These are phyloP conservation scores for Ophioderma brevispina DNA, from an alignment of 35 echinoderm and acorn worm species.

Conservation along the genomic window DNA sequence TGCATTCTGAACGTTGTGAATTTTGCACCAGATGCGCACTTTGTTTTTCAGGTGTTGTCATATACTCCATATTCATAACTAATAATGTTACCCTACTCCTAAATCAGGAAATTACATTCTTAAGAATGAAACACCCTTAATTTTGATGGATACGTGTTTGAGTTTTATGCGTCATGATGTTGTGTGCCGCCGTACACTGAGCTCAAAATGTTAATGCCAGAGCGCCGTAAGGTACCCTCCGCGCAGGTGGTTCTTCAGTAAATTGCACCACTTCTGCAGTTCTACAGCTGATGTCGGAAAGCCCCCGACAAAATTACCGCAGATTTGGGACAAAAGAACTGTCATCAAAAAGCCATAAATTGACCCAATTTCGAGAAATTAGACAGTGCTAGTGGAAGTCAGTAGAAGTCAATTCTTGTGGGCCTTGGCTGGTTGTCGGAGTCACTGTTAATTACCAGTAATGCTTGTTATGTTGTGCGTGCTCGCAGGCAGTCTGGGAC, in stretches of 20 bases:
- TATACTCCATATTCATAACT: background rate
- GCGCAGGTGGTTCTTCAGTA: background rate
- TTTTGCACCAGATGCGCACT: background rate
- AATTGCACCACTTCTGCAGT: background rate
- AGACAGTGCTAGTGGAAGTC: background rate
- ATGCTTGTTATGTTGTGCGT: background rate
- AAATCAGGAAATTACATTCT: background rate
- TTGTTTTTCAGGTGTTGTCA: background rate
- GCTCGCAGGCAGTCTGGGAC: background rate
- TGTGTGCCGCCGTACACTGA: background rate
- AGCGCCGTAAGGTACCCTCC: background rate
- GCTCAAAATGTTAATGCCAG: background rate
- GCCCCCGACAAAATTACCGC: background rate
- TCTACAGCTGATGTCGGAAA: background rate
- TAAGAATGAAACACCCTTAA: background rate
- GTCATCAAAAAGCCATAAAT: background rate
- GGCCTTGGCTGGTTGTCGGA: background rate
- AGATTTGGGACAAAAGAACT: constrained; percentile 10
- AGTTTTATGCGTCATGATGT: background rate
- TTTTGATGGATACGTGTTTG: background rate
- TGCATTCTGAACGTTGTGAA: background rate
- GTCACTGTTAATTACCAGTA: constrained; percentile 6
- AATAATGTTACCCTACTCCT: background rate
- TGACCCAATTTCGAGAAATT: background rate
- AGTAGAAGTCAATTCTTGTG: background rate